A percentile compares a stretch with the other conserved stretches of the same genome.
Conservation (phyloP, 2,113 vertebrate species). For the Xerus inauris region DNA sequence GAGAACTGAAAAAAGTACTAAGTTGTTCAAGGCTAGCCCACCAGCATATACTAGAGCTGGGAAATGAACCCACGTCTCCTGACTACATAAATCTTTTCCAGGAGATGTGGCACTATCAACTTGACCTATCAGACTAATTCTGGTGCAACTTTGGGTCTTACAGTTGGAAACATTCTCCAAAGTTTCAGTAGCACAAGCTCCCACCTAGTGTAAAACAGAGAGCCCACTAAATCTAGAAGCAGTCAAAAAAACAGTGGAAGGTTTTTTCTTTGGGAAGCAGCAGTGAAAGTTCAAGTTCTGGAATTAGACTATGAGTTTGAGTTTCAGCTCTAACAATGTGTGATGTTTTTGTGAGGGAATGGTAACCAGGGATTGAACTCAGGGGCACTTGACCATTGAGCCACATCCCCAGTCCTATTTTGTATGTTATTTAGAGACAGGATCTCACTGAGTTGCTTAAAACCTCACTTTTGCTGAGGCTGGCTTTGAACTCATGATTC, state of each 20-base stretch:
- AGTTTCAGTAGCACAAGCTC: not conserved
- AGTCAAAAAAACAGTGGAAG: not conserved
- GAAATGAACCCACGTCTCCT: not conserved
- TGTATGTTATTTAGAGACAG: too few species aligned
- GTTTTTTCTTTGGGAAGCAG: not conserved
- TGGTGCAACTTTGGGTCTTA: not conserved
- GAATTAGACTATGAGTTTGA: not conserved
- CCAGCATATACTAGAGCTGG: not conserved
- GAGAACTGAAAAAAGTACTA: not conserved
- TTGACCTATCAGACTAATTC: not conserved
- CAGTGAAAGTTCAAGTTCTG: not conserved
- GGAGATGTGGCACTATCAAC: not conserved
- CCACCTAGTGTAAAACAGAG: not conserved
- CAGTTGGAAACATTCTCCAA: not conserved
- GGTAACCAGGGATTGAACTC: too few species aligned
- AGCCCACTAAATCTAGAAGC: not conserved
- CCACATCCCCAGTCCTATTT: too few species aligned
- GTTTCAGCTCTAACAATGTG: not conserved
- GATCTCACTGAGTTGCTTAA: too few species aligned
- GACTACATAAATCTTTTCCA: not conserved
- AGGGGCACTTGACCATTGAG: too few species aligned
- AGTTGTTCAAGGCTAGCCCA: not conserved
- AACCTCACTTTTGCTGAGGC: too few species aligned
- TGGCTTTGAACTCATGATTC: too few species aligned
- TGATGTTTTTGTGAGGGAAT: too few species aligned